Evolutionary conservation across 2,888 invertebrate genomes (phyloP).

Genomic region (Lepidochrysops patricia): DNA sequence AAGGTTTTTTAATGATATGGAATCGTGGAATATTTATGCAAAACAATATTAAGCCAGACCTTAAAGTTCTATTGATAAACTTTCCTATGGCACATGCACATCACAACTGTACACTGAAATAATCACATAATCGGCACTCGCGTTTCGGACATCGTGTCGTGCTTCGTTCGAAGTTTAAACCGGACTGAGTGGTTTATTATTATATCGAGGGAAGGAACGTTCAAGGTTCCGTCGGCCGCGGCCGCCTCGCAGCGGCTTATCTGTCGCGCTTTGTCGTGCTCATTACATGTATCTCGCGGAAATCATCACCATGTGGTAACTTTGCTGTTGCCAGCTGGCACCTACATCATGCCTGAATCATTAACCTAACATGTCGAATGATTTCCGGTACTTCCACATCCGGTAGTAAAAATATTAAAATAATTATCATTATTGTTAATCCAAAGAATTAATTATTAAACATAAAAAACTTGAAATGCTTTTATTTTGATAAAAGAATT

Average conservation of each 20-base stretch:
- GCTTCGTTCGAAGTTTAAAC: constrained; percentile 61
- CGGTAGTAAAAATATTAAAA: too few species aligned
- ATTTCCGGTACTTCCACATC: too few species aligned
- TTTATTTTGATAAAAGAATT: too few species aligned
- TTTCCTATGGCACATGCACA: not conserved
- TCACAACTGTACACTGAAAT: not conserved
- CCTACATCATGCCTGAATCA: not conserved
- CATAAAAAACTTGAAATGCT: too few species aligned
- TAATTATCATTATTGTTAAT: too few species aligned
- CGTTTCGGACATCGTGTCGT: constrained; percentile 42
- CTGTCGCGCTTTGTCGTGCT: constrained; percentile 49
- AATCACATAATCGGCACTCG: constrained; percentile 4
- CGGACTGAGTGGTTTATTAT: constrained; percentile 69
- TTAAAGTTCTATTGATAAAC: not conserved
- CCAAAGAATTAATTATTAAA: too few species aligned
- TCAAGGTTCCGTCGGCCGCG: constrained; percentile 62
- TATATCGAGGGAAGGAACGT: constrained; percentile 64
- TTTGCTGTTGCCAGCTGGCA: not conserved
- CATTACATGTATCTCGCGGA: constrained; percentile 31
- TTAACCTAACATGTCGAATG: too few species aligned
- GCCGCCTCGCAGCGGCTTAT: constrained; percentile 58
- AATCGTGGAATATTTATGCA: too few species aligned
- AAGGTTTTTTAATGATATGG: too few species aligned
- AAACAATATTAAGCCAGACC: constrained; percentile 15
- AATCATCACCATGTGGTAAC: constrained; percentile 29